Conservation (phyloP, 2,113 vertebrate species). For the Elgaria multicarinata region DNA sequence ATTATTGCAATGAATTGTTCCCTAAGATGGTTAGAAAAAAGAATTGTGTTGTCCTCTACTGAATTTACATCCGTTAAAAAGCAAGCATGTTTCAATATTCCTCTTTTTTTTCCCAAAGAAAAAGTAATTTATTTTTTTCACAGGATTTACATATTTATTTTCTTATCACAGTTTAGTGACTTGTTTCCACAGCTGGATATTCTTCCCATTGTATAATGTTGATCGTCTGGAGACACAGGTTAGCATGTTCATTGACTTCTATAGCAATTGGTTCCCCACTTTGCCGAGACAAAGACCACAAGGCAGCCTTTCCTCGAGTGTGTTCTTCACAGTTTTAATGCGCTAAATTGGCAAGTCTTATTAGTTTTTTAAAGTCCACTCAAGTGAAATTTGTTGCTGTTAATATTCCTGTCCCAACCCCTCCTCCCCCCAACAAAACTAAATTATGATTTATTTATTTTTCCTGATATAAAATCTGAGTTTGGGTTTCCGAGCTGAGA, state of each 20-base stretch:
- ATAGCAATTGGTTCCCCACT: conserved; percentile 73
- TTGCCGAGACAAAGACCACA: conserved; percentile 78
- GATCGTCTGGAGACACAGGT: conserved; percentile 83
- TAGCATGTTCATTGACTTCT: conserved; percentile 81
- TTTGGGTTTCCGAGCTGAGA: conserved; percentile 86
- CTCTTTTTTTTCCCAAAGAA: conserved; percentile 80
- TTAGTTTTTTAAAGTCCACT: conserved; percentile 81
- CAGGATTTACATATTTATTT: conserved; percentile 96
- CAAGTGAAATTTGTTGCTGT: conserved; percentile 82
- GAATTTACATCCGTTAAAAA: conserved; percentile 98
- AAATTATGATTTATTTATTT: conserved; percentile 80
- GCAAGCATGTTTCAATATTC: conserved; percentile 93
- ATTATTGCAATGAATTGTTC: conserved; percentile 99
- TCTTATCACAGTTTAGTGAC: conserved; percentile 88
- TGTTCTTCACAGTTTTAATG: conserved; percentile 85
- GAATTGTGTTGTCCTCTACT: conserved; percentile 92
- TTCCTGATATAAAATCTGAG: conserved; percentile 87
- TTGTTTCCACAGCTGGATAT: conserved; percentile 83
- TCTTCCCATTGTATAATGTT: conserved; percentile 73
- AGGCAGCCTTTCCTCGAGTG: conserved; percentile 80
- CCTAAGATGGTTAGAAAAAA: conserved; percentile 99
- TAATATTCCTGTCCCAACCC: conserved; percentile 77
- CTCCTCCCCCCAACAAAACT: conserved; percentile 80
- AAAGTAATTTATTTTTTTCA: conserved; percentile 85
- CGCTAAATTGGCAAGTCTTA: conserved; percentile 79